phyloP scores from a whole-genome alignment of 92 coral and sea anemone genomes.

The Phymanthus crucifer region DNA sequence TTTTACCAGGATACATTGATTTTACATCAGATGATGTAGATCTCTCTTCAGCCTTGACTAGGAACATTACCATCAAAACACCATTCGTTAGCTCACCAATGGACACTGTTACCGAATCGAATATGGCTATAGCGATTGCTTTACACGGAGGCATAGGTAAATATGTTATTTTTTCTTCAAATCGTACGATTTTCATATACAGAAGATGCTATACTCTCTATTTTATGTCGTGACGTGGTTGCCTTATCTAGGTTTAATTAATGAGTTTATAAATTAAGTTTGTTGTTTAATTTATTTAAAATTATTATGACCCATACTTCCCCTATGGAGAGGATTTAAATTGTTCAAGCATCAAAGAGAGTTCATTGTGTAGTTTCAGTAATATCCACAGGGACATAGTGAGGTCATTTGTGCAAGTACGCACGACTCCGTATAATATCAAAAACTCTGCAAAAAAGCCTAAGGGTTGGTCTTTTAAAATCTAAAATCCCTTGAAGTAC shows the following conservation, averaged over 20 bases:
- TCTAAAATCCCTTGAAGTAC: too few species aligned
- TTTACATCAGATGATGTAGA: conserved; percentile 91
- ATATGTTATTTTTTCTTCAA: background rate
- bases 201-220: background rate
- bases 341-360: too few species aligned
- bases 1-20: conserved; percentile 91
- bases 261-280: too few species aligned
- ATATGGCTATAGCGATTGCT: conserved; percentile 83
- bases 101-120: conserved; percentile 97
- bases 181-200: background rate
- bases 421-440: too few species aligned
- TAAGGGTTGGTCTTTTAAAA: too few species aligned
- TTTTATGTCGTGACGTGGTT: background rate
- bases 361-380: too few species aligned
- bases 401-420: too few species aligned
- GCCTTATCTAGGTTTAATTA: background rate
- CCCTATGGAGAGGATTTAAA: too few species aligned
- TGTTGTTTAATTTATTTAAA: too few species aligned
- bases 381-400: too few species aligned
- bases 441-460: too few species aligned
- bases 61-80: conserved; percentile 75
- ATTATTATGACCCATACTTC: too few species aligned
- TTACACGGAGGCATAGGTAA: conserved; percentile 90
- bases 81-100: conserved; percentile 98
- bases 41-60: conserved; percentile 88